A percentile compares a stretch with the other conserved stretches of the same genome.
phyloP scores from a whole-genome alignment of 2,888 invertebrate species.

The Eumerus sabulonum region DNA sequence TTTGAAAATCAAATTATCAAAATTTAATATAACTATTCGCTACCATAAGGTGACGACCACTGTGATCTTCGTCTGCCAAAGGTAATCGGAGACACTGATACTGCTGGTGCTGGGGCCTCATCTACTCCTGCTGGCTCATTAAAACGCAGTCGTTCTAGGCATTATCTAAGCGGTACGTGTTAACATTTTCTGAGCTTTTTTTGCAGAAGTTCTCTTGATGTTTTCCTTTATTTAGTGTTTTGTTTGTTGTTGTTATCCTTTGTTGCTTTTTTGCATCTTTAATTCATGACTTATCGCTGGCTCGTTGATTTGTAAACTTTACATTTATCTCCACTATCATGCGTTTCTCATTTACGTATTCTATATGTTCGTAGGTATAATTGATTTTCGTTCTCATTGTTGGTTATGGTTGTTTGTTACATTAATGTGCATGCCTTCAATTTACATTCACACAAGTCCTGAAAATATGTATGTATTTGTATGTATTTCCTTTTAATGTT shows the following conservation, averaged over 20 bases:
- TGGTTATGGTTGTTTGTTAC: constrained; percentile 25
- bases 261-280: constrained; percentile 6
- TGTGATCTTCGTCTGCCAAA: constrained; percentile 77
- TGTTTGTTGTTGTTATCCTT: constrained; percentile 15
- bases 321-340: too few relatives aligned
- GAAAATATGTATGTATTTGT: constrained; percentile 3
- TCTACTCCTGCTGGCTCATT: constrained; percentile 74
- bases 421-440: constrained; percentile 15
- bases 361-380: too few relatives aligned
- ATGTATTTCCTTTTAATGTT: constrained; percentile 26
- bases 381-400: constrained; percentile 26
- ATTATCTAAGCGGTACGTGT: constrained; percentile 78
- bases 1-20: constrained; percentile 19
- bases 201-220: constrained; percentile 9
- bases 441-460: constrained; percentile 36
- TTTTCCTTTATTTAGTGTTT: constrained; percentile 16
- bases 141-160: constrained; percentile 77
- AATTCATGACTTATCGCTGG: constrained; percentile 4
- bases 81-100: constrained; percentile 76
- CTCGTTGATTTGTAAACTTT: too few relatives aligned
- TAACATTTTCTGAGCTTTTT: constrained; percentile 38
- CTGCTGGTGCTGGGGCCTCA: constrained; percentile 70
- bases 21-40: constrained; percentile 47
- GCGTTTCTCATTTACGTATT: too few relatives aligned
- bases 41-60: constrained; percentile 62